phyloP scores from a whole-genome alignment of 23 tunicate species.

The Trididemnum clinides region DNA sequence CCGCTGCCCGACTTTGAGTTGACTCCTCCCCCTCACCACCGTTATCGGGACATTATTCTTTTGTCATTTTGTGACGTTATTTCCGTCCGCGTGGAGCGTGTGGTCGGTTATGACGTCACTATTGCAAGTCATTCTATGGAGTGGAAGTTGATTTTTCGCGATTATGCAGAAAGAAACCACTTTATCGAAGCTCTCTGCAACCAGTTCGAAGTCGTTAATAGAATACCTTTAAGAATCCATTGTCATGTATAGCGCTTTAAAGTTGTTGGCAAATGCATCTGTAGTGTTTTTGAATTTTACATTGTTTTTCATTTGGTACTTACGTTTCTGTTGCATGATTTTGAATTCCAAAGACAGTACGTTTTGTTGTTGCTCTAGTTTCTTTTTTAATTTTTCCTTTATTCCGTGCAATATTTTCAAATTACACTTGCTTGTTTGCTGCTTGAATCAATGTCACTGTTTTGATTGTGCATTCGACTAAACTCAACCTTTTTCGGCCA shows the following conservation, averaged over 20 bases:
- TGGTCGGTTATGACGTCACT: neutral
- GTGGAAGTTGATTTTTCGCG: conserved; percentile 21
- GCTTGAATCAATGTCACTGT: no score
- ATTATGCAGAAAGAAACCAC: neutral
- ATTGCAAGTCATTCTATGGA: neutral
- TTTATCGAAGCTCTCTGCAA: neutral
- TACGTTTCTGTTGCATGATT: no score
- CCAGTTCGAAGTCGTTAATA: neutral
- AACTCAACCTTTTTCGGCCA: no score
- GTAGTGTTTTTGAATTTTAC: no score
- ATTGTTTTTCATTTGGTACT: no score
- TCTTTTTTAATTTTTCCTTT: no score
- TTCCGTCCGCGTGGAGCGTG: neutral
- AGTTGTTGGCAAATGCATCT: no score
- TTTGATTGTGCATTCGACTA: no score
- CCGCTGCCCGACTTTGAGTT: conserved; percentile 14
- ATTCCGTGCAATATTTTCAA: no score
- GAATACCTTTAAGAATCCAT: neutral
- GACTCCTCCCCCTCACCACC: neutral
- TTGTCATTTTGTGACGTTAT: neutral
- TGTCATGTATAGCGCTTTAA: neutral
- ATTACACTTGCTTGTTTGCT: no score
- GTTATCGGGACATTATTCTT: neutral
- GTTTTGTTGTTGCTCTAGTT: no score
- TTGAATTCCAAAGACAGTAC: no score